These are phyloP conservation scores for Heterocephalus glaber DNA, from an alignment of 2,113 vertebrate genomes.

Conservation along the genomic window DNA sequence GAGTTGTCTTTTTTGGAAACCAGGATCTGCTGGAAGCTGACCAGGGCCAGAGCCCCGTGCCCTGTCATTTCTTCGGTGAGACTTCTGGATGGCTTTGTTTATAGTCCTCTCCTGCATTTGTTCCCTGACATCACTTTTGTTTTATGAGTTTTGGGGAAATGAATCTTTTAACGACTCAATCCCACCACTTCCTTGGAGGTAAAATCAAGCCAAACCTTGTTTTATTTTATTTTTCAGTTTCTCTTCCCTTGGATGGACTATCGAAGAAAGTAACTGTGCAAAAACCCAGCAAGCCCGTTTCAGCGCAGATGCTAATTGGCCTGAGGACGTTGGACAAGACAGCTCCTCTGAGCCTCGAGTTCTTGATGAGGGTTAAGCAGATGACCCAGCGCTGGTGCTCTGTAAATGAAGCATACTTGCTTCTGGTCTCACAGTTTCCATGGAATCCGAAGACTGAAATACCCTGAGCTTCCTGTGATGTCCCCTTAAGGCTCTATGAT, in stretches of 20 bases:
- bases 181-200: not conserved
- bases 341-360: not conserved
- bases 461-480: not conserved
- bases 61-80: not conserved
- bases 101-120: not conserved
- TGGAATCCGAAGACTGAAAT: accelerated
- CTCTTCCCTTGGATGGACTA: not conserved
- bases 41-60: not conserved
- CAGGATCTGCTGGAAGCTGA: not conserved
- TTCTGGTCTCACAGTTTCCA: not conserved
- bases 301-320: not conserved
- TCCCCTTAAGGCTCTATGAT: not conserved
- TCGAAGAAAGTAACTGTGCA: not conserved
- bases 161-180: conserved; percentile 23
- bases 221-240: not conserved
- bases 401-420: not conserved
- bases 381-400: too few relatives aligned
- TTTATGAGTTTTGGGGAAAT: conserved; percentile 3
- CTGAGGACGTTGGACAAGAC: too few relatives aligned
- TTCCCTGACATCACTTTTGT: not conserved
- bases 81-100: not conserved
- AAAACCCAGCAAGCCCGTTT: not conserved
- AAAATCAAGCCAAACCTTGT: not conserved
- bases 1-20: not conserved
- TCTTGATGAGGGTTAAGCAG: not conserved